Conservation (phyloP, 2,888 invertebrate genomes). For the Diadromus collaris region DNA sequence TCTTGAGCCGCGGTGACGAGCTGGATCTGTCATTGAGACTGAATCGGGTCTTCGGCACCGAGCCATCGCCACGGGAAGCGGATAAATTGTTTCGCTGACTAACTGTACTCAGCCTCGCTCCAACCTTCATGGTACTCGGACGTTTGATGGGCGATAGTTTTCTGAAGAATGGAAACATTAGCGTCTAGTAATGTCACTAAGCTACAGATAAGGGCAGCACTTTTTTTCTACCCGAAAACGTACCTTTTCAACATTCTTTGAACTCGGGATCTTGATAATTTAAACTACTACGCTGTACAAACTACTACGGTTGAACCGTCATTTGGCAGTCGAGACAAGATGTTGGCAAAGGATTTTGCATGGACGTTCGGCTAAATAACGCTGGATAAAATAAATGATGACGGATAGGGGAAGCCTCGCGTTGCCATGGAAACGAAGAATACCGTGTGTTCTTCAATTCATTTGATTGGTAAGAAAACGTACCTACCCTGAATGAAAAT, state of each 20-base stretch:
- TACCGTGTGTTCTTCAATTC: too few relatives aligned
- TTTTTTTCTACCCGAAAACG: background rate
- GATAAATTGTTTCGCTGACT: constrained; percentile 31
- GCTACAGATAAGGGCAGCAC: background rate
- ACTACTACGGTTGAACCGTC: constrained; percentile 37
- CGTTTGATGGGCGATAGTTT: constrained; percentile 59
- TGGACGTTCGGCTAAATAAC: constrained; percentile 22
- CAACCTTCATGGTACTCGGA: constrained; percentile 57
- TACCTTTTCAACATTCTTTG: constrained; percentile 46
- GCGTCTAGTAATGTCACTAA: background rate
- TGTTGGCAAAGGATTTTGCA: constrained; percentile 45
- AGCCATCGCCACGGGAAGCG: constrained; percentile 1
- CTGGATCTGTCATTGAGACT: constrained; percentile 59
- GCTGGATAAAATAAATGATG: constrained; percentile 44
- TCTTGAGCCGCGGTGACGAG: constrained; percentile 70
- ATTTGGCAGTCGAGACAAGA: constrained; percentile 39
- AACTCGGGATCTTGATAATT: constrained; percentile 38
- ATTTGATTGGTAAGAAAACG: constrained; percentile 11
- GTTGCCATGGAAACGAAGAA: constrained; percentile 5
- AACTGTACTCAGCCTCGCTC: constrained; percentile 45
- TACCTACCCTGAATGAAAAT: too few relatives aligned
- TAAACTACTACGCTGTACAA: constrained; percentile 1
- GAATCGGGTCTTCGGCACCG: constrained; percentile 66
- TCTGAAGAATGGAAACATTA: constrained; percentile 36
- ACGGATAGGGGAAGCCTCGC: background rate